Base-by-base conservation (phyloP, 1,140 invertebrate genomes). In the Galleria mellonella region DNA sequence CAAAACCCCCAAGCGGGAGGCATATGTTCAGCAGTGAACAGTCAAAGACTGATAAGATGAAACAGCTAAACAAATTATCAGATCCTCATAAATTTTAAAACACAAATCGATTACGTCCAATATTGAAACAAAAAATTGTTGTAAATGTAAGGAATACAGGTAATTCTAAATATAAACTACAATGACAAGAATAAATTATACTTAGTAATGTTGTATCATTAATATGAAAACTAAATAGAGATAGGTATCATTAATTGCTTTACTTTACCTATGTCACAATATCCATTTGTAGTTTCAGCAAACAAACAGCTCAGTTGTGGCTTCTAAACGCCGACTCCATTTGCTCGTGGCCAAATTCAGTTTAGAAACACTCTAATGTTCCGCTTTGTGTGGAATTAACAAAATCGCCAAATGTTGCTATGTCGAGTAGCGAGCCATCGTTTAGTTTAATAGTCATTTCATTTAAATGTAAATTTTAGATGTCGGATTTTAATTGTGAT, bases 341-440 rank as follows among this genome's bases (percentile, higher is more conserved):
- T 68, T 63, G 66, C 64, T 51, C 49, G 57, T 47, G 59, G 69
- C 62, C 54, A 60, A 63, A 68, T 75, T 66, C 62, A 58, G 62
- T 65, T 65, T 54, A 42, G 53, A 50, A 64, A 60, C 60, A 55
- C 51, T 42, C 49, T 60, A 55, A 65, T 66, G 65, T 59, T 54
- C 51, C 55, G 51, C 62, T 74, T 65, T 74, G 64, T 66, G 52
- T 31, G 51, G 62, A 63, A 66, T 69, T 74, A 71, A 69, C 60
- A 51, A 65, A 62, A 72, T 62, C 47, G 43, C 40, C 44, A 52
- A 57, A 62, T 54, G 53, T 62, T 54, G 45, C 62, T 61, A n/a
- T n/a, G 57, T 56, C 55, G 36, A 44, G 47, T 42, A 33, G 32
- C 13, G 38, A 28, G 38, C 31, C 45, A 23, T 44, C 45, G 51